These are phyloP conservation scores for Zosterops lateralis DNA, from an alignment of 2,113 vertebrate species.

Conservation along the genomic window DNA sequence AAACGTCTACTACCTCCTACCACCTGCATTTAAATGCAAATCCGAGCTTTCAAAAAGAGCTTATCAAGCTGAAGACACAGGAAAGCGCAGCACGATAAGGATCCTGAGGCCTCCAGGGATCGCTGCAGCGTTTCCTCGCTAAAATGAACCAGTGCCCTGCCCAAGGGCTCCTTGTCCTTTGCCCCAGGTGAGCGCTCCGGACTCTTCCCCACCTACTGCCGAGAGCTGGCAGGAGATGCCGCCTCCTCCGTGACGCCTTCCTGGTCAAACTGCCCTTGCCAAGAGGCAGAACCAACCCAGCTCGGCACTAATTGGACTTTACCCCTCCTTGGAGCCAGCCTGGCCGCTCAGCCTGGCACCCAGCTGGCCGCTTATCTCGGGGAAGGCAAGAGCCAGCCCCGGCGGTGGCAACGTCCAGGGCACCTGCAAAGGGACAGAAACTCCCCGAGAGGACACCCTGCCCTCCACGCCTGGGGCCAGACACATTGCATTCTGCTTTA, in stretches of 20 bases:
- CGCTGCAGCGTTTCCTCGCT: fast-evolving
- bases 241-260: background rate
- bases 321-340: background rate
- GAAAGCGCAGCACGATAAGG: background rate
- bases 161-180: background rate
- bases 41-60: background rate
- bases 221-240: background rate
- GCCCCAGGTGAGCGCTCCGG: background rate
- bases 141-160: background rate
- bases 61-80: background rate
- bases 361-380: background rate
- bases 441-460: fast-evolving
- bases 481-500: background rate
- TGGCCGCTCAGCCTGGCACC: background rate
- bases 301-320: background rate
- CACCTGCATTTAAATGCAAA: background rate
- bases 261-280: background rate
- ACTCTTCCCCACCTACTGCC: background rate
- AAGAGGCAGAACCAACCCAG: background rate
- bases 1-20: background rate
- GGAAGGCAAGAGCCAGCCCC: background rate
- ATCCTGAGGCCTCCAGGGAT: background rate
- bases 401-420: background rate
- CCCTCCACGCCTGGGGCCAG: background rate
- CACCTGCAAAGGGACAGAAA: background rate